These are phyloP conservation scores for Chlorospingus flavigularis DNA, from an alignment of 2,797 vertebrate genomes.

Conservation along the genomic window DNA sequence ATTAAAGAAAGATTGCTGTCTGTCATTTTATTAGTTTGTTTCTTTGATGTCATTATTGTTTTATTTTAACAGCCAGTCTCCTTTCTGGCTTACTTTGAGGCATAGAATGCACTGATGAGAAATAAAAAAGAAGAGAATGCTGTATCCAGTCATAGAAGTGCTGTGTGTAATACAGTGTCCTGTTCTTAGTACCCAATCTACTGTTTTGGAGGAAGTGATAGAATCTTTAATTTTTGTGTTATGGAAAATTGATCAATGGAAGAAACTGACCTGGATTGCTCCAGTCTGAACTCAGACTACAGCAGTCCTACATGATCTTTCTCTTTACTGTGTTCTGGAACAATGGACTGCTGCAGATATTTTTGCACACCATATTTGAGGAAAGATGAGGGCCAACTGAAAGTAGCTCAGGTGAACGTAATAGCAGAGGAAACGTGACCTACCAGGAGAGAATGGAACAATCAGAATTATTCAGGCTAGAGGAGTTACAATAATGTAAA, in stretches of 20 bases:
- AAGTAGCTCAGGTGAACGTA: neutral
- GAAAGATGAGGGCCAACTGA: neutral
- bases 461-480: neutral
- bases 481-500: neutral
- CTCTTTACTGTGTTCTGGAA: neutral
- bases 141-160: neutral
- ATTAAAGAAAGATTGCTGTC: neutral
- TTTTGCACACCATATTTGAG: neutral
- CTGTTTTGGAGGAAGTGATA: neutral
- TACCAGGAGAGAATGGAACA: neutral
- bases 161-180: neutral
- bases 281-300: neutral
- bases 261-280: neutral
- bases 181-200: neutral
- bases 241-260: neutral
- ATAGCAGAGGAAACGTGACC: neutral
- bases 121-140: neutral
- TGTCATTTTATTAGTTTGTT: neutral
- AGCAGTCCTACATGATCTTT: neutral
- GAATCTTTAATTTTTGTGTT: neutral
- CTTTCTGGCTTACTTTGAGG: neutral
- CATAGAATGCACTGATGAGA: neutral
- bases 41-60: neutral
- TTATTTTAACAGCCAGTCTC: neutral
- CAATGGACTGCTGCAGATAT: neutral